These are phyloP conservation scores for Bothrops jararaca DNA, from an alignment of 2,113 vertebrate genomes.

Conservation along the genomic window DNA sequence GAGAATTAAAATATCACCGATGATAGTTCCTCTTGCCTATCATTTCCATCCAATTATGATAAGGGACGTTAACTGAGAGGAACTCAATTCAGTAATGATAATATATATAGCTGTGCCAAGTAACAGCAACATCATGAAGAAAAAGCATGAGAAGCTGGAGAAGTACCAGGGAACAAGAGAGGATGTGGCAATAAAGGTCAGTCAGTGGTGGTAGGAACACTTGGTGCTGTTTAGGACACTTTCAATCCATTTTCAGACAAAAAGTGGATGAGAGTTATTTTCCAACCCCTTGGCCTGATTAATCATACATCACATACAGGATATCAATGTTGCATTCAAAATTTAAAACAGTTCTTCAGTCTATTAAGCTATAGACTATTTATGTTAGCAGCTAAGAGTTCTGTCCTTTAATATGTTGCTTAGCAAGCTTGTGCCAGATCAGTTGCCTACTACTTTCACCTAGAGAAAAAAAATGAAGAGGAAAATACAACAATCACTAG, in stretches of 20 bases:
- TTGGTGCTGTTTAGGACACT: not conserved
- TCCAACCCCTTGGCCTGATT: not conserved
- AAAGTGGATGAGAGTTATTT: conserved; percentile 14
- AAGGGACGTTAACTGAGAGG: not conserved
- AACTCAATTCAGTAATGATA: not conserved
- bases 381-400: not conserved
- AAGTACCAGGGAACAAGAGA: not conserved
- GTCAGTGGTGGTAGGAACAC: not conserved
- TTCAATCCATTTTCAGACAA: conserved; percentile 1
- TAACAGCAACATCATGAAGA: not conserved
- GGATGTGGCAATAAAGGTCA: not conserved
- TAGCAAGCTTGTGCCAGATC: not conserved
- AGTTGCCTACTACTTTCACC: conserved; percentile 47
- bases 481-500: not conserved
- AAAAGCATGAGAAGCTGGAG: not conserved
- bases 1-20: not conserved
- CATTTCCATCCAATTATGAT: not conserved
- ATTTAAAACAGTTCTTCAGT: conserved; percentile 14
- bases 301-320: not conserved
- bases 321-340: not conserved
- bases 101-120: not conserved
- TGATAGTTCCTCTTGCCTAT: not conserved
- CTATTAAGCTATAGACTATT: not conserved
- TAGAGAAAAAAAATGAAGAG: conserved; percentile 1
- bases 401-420: not conserved